Evolutionary conservation across 2,113 vertebrate genomes (phyloP).

Genomic region (Notiomystis cincta): DNA sequence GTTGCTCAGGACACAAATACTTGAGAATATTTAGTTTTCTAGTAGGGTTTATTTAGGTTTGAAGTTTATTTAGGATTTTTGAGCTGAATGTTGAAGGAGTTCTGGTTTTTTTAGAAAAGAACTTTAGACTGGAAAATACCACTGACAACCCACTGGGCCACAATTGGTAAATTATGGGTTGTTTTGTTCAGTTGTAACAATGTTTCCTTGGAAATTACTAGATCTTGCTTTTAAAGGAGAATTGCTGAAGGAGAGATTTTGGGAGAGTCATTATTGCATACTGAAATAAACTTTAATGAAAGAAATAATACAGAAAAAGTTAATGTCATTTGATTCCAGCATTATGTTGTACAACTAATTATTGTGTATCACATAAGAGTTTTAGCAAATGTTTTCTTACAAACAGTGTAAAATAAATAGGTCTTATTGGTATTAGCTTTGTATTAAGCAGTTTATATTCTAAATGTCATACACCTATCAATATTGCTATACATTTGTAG

Average conservation of each 20-base stretch:
- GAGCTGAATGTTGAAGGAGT: neutral
- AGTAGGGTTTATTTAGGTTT: neutral
- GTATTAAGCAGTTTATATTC: conserved; percentile 51
- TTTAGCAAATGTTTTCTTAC: conserved; percentile 20
- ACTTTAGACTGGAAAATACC: neutral
- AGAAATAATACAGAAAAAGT: neutral
- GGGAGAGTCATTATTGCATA: neutral
- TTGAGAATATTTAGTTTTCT: neutral
- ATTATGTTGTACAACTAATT: conserved; percentile 4
- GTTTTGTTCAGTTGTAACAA: neutral
- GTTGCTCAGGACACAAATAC: neutral
- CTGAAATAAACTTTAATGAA: neutral
- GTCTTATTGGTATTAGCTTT: conserved; percentile 10
- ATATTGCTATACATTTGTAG: conserved; percentile 33
- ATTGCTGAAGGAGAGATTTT: neutral
- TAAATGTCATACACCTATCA: neutral
- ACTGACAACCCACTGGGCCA: neutral
- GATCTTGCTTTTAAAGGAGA: neutral
- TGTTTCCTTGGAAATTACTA: neutral
- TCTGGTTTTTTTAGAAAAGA: neutral
- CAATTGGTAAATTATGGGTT: neutral
- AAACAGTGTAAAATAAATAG: conserved; percentile 42
- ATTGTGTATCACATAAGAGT: neutral
- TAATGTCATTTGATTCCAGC: neutral
- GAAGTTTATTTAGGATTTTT: neutral